phyloP scores from a whole-genome alignment of 1,140 invertebrate species.

The Pachypsylla venusta region DNA sequence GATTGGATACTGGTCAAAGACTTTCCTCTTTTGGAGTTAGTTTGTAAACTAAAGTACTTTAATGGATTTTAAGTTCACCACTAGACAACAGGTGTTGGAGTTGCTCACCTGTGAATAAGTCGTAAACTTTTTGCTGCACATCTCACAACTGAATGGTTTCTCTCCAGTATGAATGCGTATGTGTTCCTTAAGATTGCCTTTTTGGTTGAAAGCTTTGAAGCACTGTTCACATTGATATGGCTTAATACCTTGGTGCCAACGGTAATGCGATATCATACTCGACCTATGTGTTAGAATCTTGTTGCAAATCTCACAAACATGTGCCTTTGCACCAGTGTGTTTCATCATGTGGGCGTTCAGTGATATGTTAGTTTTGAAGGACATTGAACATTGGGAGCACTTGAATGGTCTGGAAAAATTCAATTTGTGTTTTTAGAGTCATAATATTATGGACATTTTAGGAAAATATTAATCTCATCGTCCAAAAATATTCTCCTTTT shows the following conservation, averaged over 20 bases:
- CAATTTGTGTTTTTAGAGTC: too few species aligned
- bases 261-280: conserved; percentile 46
- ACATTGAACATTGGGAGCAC: conserved; percentile 36
- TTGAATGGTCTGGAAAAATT: conserved; percentile 19
- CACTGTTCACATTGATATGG: conserved; percentile 34
- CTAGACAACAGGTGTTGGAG: too few species aligned
- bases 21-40: too few species aligned
- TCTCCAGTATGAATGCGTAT: conserved; percentile 54
- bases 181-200: conserved; percentile 43
- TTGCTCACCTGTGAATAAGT: conserved; percentile 27
- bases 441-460: too few species aligned
- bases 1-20: too few species aligned
- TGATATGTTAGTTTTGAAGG: conserved; percentile 53
- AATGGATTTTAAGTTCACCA: too few species aligned
- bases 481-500: too few species aligned
- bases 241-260: conserved; percentile 30
- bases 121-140: conserved; percentile 48
- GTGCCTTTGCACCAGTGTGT: conserved; percentile 52
- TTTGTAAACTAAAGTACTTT: too few species aligned
- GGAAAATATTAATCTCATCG: too few species aligned
- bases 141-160: conserved; percentile 50
- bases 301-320: conserved; percentile 32
- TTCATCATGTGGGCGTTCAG: conserved; percentile 47
- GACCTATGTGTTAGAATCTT: conserved; percentile 39
- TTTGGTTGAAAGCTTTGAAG: conserved; percentile 40